These are phyloP conservation scores for Lasioglossum albipes DNA, from an alignment of 1,140 invertebrate species.

Conservation along the genomic window DNA sequence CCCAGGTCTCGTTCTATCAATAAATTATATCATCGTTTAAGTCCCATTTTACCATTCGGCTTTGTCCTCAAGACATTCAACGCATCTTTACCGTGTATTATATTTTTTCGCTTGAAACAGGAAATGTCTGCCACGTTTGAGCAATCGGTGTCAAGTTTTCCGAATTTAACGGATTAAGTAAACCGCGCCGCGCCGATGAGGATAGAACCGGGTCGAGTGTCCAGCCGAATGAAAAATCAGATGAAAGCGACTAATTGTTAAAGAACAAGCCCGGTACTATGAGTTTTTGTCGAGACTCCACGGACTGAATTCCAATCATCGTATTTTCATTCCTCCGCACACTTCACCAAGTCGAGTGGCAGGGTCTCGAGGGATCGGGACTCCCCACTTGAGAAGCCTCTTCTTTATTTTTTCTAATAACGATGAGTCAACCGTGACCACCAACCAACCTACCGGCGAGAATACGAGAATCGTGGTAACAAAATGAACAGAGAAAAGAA, in stretches of 20 bases:
- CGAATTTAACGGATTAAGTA: no score
- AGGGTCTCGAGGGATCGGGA: conserved; percentile 14
- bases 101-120: no score
- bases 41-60: no score
- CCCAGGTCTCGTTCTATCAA: no score
- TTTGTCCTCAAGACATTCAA: no score
- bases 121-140: no score
- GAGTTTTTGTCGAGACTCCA: neutral
- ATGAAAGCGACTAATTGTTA: neutral
- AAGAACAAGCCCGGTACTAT: neutral
- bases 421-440: conserved; percentile 29
- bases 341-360: conserved; percentile 26
- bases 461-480: conserved; percentile 2
- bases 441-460: neutral
- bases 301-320: neutral
- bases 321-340: conserved; percentile 10
- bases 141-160: no score
- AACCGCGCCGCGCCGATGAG: no score
- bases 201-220: no score
- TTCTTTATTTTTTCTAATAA: conserved; percentile 40
- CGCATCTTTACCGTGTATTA: no score
- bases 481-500: conserved; percentile 1
- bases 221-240: neutral
- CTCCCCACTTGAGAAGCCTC: conserved; percentile 9
- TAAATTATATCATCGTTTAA: no score